Evolutionary conservation across 2,113 vertebrate genomes (phyloP), one percentile per base, ranked within the genome.

Genomic region (Odontophorus gujanensis): DNA sequence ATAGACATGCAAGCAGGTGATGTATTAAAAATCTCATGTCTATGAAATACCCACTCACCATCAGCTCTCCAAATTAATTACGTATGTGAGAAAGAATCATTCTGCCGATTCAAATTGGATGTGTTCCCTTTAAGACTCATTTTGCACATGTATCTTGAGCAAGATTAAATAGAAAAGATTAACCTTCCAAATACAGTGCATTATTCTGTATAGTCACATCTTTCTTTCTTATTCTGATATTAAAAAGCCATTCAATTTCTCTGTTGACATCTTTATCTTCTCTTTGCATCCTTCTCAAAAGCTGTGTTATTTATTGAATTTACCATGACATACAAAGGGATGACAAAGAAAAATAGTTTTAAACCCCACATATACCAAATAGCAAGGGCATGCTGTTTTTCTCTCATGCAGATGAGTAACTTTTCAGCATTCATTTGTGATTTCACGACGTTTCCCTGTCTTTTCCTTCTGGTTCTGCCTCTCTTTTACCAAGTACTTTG

Each of bases 1-100:
- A 63, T 45, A 93, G 51, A 71, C 58, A 48, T 28, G 78, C 82
- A 92, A 94, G 65, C 61, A 95, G 79, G 82, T 81, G 87, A 80
- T 77, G 43, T n/a, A 71, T 82, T 85, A 21, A 89, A 86, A 91
- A 80, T 50, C 43, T 79, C 89, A 55, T 10, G 16, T 36, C 76
- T 89, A 12, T 69, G 81, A 66, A 87, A 85, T 76, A 66, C 30
- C 61, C 47, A 22, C 55, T 71, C 0, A 3, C 42, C 61, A 78
- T 88, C 66, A 83, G 17, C 30, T 65, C 73, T 83, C 42, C 87
- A 90, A 42, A 73, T 88, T 85, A 79, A 85, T 58, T 78, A 58
- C 9, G 8, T 69, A 45, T 71, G 97, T 97, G 96, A 76, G 68
- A 77, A 89, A 91, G 66, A 73, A 84, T 65, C 43, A 58, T 17